Base-by-base conservation (phyloP, 2,113 vertebrate species). In the Nycticorax nycticorax region DNA sequence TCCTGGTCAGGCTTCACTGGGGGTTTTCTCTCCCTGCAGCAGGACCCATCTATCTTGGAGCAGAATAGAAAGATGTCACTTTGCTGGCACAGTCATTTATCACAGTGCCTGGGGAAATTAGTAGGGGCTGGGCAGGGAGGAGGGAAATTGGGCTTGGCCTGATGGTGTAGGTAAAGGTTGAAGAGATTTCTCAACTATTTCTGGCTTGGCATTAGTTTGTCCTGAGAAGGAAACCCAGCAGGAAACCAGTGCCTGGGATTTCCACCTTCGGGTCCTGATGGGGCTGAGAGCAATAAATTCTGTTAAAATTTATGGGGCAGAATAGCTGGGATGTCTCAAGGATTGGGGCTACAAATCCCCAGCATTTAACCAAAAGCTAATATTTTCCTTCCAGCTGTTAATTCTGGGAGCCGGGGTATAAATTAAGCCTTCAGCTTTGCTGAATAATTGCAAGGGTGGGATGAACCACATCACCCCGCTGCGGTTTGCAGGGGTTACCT, bases 21-120 rank as follows among this genome's bases (percentile, higher is more conserved):
- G 82, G 88, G 60, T 69, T 94, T 92, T 83, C 28, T 72, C 45
- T 47, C 56, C 76, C 14, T 1, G 18, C 48, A 20, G 24, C 2
- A 37, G 83, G 83, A 83, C 79, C 93, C 71, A 88, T 97, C 95
- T 94, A 92, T 96, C 96, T 97, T 91, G 75, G 48, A 89, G 87
- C 92, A 95, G 95, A 95, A 97, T 93, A 97, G 97, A 93, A 97
- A 97, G 97, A 95, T 95, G 97, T 97, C 96, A 92, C 92, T 95
- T 93, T 30, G 63, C 80, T 1, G 4, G 97, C 93, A 96, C 91
- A 87, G 93, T 84, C 88, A 91, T 98, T 98, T 95, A 83, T 98
- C 95, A 97, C 1, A 0, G 77, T 0, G 3, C 90, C 94, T 96
- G 84, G 95, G 94, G 93, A 94, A 97, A 97, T 98, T 93, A 97